Base-by-base conservation (phyloP, 2,113 vertebrate genomes). In the Scatophagus argus region DNA sequence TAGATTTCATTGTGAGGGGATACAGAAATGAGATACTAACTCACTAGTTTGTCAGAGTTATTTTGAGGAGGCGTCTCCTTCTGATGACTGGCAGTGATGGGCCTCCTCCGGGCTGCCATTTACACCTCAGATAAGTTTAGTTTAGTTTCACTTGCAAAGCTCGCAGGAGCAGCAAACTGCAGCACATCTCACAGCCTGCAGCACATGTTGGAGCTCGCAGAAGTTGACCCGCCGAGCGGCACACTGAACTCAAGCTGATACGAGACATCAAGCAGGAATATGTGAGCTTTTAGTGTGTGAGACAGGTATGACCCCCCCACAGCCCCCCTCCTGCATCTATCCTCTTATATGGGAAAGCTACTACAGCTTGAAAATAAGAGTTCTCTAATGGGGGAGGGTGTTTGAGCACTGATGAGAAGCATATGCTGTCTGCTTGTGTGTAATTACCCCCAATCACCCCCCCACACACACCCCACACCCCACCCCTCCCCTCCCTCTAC, bases 361-460 rank as follows among this genome's bases (percentile, higher is more conserved):
- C 87, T 88, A 51, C 61, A 81, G 63, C 72, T 76, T 88, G 87
- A 91, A 92, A 94, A 89, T 91, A 92, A 93, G 84, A 94, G 88
- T 89, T 67, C 81, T 68, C 89, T 87, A 90, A 76, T 82, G 86
- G 91, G 89, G 90, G 87, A 85, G 87, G 92, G 90, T 91, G 84
- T 91, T 81, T 85, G 77, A 84, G 79, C 87, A 34, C 86, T 95
- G 94, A 95, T 94, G 93, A 91, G 93, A 94, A 95, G 93, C 94
- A 95, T 92, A 94, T 95, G 94, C 89, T 93, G 91, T 89, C 89
- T 94, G 93, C 92, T 91, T 89, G 89, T 89, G 86, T 93, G 92
- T 92, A 94, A 95, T 94, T 95, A 93, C 91, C 90, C 90, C 85
- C 93, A 92, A 91, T 94, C 89, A 88, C 88, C 87, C 85, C 74